A percentile compares a stretch with the other conserved stretches of the same genome.
Evolutionary conservation across 2,113 vertebrate species (phyloP).

Genomic region (Phaethornis superciliosus): DNA sequence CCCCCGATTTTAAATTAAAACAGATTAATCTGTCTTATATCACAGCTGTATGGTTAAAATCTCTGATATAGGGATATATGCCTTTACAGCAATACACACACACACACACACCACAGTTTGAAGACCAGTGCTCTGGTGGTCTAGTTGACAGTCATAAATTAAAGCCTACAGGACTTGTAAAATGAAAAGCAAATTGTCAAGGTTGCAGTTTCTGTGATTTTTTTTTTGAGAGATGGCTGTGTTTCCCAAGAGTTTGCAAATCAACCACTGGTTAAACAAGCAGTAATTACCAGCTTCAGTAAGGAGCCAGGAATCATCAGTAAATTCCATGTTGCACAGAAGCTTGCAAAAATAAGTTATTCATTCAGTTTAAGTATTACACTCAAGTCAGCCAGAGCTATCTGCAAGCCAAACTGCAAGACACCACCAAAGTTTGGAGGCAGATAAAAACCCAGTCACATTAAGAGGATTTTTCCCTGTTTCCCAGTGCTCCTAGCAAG

Average conservation of each 20-base stretch:
- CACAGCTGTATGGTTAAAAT: neutral
- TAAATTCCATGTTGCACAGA: neutral
- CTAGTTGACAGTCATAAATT: neutral
- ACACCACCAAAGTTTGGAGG: neutral
- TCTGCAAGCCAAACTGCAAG: slow-evolving; percentile 30
- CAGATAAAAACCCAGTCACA: neutral
- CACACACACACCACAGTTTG: neutral
- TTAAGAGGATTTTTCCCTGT: neutral
- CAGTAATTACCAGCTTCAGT: neutral
- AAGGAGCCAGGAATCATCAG: neutral
- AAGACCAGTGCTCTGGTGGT: neutral
- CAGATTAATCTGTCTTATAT: neutral
- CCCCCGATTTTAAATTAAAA: neutral
- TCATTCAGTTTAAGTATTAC: neutral
- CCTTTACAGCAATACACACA: neutral
- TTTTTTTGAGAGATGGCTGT: neutral
- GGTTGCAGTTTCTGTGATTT: neutral
- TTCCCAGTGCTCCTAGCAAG: neutral
- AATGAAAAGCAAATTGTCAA: neutral
- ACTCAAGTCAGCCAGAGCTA: slow-evolving; percentile 4
- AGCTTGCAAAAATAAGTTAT: slow-evolving; percentile 4
- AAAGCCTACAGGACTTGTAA: neutral
- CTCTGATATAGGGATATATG: neutral
- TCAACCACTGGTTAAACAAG: slow-evolving; percentile 29
- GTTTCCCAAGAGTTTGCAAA: slow-evolving; percentile 9